Evolutionary conservation across 2,113 vertebrate genomes (phyloP).

Genomic region (Phylloscopus trochilus): DNA sequence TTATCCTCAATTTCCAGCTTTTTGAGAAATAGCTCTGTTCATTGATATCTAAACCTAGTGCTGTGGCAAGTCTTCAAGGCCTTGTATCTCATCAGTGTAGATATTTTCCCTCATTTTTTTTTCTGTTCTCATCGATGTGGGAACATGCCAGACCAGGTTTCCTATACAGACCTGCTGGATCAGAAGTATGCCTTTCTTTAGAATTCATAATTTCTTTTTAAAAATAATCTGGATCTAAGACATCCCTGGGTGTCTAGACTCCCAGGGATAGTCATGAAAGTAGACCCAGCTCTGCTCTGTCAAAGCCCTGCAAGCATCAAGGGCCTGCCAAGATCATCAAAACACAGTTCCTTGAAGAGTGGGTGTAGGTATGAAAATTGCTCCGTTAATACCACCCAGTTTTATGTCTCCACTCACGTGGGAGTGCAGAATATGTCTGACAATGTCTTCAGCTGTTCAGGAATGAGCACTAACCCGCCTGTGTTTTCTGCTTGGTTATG

Average conservation of each 20-base stretch:
- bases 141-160: background rate
- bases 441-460: conserved; percentile 14
- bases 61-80: background rate
- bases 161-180: background rate
- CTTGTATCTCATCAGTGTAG: background rate
- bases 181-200: background rate
- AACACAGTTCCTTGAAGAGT: background rate
- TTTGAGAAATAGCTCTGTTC: background rate
- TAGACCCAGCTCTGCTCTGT: background rate
- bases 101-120: background rate
- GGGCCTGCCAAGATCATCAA: background rate
- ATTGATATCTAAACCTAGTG: background rate
- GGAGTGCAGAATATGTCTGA: conserved; percentile 22
- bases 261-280: background rate
- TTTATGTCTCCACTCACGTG: background rate
- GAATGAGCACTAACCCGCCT: background rate
- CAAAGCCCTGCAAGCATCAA: background rate
- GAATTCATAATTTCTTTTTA: background rate
- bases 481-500: background rate
- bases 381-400: background rate
- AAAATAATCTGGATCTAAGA: background rate
- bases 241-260: background rate
- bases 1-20: background rate
- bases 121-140: background rate
- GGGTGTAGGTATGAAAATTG: background rate